Evolutionary conservation across 2,888 invertebrate species (phyloP).

Genomic region (Hemistola chrysoprasaria): DNA sequence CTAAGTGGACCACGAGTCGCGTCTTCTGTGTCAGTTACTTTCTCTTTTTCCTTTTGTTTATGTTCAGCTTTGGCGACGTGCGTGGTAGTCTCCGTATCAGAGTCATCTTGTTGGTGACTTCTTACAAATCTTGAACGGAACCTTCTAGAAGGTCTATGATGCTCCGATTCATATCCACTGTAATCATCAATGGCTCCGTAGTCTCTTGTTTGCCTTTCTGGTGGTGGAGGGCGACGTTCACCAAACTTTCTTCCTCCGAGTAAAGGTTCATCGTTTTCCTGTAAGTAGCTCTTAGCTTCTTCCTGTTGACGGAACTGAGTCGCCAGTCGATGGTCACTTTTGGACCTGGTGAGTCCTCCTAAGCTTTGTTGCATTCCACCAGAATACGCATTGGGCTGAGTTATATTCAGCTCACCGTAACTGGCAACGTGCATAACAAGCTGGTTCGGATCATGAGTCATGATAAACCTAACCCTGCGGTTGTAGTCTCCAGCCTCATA

Average conservation of each 20-base stretch:
- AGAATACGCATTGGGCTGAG: conserved; percentile 83
- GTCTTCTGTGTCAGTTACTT: conserved; percentile 94
- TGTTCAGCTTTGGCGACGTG: conserved; percentile 86
- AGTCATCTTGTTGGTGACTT: conserved; percentile 87
- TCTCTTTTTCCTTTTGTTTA: conserved; percentile 83
- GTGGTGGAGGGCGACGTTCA: conserved; percentile 83
- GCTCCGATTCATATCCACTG: conserved; percentile 85
- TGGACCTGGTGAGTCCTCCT: conserved; percentile 92
- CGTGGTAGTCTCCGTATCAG: conserved; percentile 85
- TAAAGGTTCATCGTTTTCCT: conserved; percentile 86
- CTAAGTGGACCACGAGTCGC: conserved; percentile 93
- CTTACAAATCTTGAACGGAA: conserved; percentile 88
- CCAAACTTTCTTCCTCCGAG: conserved; percentile 90
- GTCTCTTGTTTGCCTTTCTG: conserved; percentile 79
- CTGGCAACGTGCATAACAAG: conserved; percentile 93
- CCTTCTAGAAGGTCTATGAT: conserved; percentile 84
- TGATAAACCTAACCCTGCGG: conserved; percentile 91
- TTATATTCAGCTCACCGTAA: conserved; percentile 94
- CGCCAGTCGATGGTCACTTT: conserved; percentile 95
- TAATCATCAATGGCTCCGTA: conserved; percentile 85
- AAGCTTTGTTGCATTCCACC: conserved; percentile 84
- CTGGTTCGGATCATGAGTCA: conserved; percentile 96
- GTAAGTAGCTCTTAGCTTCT: conserved; percentile 83
- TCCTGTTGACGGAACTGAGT: conserved; percentile 94
- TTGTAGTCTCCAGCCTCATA: conserved; percentile 95